These are phyloP conservation scores for Polylopha cassiicola DNA, from an alignment of 2,888 invertebrate genomes.

Conservation along the genomic window DNA sequence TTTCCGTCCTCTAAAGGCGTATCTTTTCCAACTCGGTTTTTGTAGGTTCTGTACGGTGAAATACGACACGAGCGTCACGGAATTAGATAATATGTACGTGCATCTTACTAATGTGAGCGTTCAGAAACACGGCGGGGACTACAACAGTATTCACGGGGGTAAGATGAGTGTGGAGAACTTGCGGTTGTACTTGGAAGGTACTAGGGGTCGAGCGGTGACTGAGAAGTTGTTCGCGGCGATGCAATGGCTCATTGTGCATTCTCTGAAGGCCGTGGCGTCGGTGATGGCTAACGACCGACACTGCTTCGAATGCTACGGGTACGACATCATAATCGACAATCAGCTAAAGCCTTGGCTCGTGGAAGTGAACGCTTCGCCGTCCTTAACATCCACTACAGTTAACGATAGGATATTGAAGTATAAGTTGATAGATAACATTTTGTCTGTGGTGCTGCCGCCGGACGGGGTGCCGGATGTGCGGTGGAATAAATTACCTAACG, in stretches of 20 bases:
- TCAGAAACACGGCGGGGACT: conserved; percentile 98
- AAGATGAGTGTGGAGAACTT: conserved; percentile 96
- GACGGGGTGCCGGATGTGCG: conserved; percentile 92
- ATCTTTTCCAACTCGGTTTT: conserved; percentile 94
- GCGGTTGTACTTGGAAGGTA: conserved; percentile 92
- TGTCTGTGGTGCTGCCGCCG: conserved; percentile 92
- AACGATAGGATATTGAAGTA: conserved; percentile 96
- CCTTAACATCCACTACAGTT: conserved; percentile 94
- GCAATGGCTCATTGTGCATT: conserved; percentile 93
- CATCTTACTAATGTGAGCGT: conserved; percentile 98
- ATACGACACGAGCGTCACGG: conserved; percentile 92
- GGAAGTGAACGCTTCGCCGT: conserved; percentile 97
- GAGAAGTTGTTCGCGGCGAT: conserved; percentile 93
- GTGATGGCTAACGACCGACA: conserved; percentile 95
- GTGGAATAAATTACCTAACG: conserved; percentile 88
- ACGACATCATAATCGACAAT: conserved; percentile 97
- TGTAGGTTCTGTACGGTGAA: conserved; percentile 97
- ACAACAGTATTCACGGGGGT: conserved; percentile 95
- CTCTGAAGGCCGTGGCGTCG: conserved; percentile 93
- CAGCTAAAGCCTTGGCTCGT: conserved; percentile 95
- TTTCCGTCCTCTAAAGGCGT: conserved; percentile 94
- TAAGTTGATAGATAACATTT: conserved; percentile 94
- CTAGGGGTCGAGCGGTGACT: conserved; percentile 91
- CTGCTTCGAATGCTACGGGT: conserved; percentile 96
- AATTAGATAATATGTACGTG: conserved; percentile 94